Base-by-base conservation (phyloP, 2,797 vertebrate species). In the Nyctibius grandis region DNA sequence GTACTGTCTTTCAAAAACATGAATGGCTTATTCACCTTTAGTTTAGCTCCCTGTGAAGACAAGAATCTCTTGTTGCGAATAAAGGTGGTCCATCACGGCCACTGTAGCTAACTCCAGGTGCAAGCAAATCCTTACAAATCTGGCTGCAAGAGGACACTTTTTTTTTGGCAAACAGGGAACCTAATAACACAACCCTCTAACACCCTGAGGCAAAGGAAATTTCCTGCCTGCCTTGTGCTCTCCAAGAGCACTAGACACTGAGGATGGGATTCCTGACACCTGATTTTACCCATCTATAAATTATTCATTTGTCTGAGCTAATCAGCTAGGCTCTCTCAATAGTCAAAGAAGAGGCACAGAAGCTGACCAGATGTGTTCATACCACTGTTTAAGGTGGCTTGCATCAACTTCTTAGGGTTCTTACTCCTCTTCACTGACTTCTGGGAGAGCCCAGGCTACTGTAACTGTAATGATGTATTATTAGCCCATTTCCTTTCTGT, bases 271-370 rank as follows among this genome's bases (percentile, higher is more conserved):
- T 89, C 42, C 17, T 67, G 86, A 77, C 33, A 89, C 64, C 59
- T 82, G 88, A 89, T 77, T 96, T 91, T 82, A 92, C 23, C 51
- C 47, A 59, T 42, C 60, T 92, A 34, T 96, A 79, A 94, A 86
- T 91, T 85, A 89, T 85, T 91, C 18, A 93, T 92, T 78, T 76
- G 36, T 85, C 77, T 87, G 63, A 73, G 36, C 70, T 93, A 40
- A 65, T 82, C 54, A 74, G 51, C 59, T 28, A 15, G 67, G 80
- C 77, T 76, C 29, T 33, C 54, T 90, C 73, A 57, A 2, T 56
- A 63, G 79, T 65, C 89, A 75, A 3, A 53, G 76, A 90, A 69
- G 76, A 85, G 65, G 81, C 57, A 76, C 44, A 72, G 72, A 57
- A 84, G 65, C 85, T 88, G 88, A 79, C 38, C 73, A 59, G 68